Conservation (phyloP, 2,888 invertebrate genomes). For the Alitta virens region DNA sequence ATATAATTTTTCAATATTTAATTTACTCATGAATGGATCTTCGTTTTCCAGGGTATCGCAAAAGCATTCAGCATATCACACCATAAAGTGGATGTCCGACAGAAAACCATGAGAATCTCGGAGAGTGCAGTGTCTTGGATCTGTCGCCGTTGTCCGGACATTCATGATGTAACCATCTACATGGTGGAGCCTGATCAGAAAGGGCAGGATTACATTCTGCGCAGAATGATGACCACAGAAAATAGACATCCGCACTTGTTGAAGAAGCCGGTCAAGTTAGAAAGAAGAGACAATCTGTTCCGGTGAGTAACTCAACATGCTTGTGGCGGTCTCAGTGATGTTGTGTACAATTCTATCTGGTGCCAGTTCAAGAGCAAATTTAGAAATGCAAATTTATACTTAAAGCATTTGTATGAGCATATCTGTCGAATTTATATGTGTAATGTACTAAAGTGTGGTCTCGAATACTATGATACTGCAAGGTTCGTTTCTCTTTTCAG, state of each 20-base stretch:
- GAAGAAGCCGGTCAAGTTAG: conserved; percentile 43
- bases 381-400: too few species aligned
- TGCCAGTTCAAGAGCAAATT: too few species aligned
- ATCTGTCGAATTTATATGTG: too few species aligned
- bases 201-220: conserved; percentile 43
- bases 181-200: conserved; percentile 50
- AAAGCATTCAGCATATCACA: conserved; percentile 55
- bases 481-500: too few species aligned
- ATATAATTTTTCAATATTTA: background rate
- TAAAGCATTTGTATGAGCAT: too few species aligned
- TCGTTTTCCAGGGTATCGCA: conserved; percentile 48
- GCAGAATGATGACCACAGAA: conserved; percentile 51
- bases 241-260: conserved; percentile 37
- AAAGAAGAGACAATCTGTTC: conserved; percentile 54
- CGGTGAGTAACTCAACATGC: too few species aligned
- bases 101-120: conserved; percentile 50
- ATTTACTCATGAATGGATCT: background rate
- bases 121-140: conserved; percentile 56
- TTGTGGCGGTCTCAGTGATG: too few species aligned
- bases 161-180: conserved; percentile 48
- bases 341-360: too few species aligned
- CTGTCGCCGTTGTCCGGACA: conserved; percentile 46
- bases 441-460: too few species aligned
- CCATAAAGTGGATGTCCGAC: conserved; percentile 51
- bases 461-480: too few species aligned